A percentile compares a stretch with the other conserved stretches of the same genome.
phyloP scores from a whole-genome alignment of 2,888 invertebrate species.

The Agrypnus murinus region DNA sequence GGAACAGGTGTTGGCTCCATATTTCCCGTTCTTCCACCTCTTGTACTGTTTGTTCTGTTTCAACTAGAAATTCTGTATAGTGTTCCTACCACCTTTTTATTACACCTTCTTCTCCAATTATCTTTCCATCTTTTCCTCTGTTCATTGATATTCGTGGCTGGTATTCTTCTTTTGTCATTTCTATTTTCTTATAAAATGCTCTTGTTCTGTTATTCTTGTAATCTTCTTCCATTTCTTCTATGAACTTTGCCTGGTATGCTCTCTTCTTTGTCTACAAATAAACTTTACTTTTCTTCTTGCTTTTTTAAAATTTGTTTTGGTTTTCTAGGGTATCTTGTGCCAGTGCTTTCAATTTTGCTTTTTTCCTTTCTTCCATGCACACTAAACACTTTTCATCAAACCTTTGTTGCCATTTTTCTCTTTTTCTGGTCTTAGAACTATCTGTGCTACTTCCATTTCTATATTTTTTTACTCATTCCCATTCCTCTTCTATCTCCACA shows the following conservation, averaged over 20 bases:
- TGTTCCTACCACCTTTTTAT: constrained; percentile 11
- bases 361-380: neutral
- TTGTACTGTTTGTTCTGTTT: too few species aligned
- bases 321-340: constrained; percentile 1
- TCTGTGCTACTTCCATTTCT: too few species aligned
- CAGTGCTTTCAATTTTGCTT: constrained; percentile 4
- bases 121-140: constrained; percentile 10
- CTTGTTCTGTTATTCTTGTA: constrained; percentile 8
- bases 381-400: neutral
- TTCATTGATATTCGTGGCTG: neutral
- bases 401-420: neutral
- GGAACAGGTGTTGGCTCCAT: too few species aligned
- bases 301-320: neutral
- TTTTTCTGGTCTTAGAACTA: too few species aligned
- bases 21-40: too few species aligned
- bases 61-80: too few species aligned
- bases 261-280: neutral
- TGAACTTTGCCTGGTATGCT: too few species aligned
- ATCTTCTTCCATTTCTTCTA: too few species aligned
- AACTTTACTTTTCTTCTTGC: constrained; percentile 2
- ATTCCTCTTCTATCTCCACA: too few species aligned
- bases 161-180: constrained; percentile 4
- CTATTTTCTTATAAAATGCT: constrained; percentile 1
- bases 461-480: too few species aligned
- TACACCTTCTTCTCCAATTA: too few species aligned